phyloP scores from a whole-genome alignment of 2,888 invertebrate genomes.

The Andrena flavipes region DNA sequence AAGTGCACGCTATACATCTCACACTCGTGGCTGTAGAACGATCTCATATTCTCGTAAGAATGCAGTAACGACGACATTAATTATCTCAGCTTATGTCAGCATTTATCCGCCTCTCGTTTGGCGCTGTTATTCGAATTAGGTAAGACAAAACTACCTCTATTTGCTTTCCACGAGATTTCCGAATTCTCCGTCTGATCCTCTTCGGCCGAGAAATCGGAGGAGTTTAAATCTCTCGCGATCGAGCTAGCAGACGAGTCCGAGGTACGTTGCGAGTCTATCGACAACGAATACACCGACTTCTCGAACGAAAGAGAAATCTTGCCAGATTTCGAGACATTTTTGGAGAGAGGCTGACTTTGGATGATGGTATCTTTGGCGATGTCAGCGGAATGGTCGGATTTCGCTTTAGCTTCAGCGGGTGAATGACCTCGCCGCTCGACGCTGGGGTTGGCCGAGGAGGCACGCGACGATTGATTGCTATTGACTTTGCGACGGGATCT shows the following conservation, averaged over 20 bases:
- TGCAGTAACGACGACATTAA: conserved; percentile 14
- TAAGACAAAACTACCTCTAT: conserved; percentile 78
- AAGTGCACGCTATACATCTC: conserved; percentile 15
- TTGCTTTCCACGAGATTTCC: conserved; percentile 82
- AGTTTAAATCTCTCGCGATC: conserved; percentile 1
- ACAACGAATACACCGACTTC: not conserved
- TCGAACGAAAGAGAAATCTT: not conserved
- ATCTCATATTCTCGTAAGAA: conserved; percentile 12
- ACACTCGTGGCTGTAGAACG: not conserved
- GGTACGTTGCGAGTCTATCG: not conserved
- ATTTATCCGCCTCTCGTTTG: conserved; percentile 38
- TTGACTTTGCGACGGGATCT: conserved; percentile 43
- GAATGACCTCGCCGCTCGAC: conserved; percentile 25
- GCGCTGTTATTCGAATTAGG: conserved; percentile 33
- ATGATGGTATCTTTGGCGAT: not conserved
- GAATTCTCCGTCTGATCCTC: conserved; percentile 30
- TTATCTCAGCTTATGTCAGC: conserved; percentile 36
- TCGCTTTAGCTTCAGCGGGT: not conserved
- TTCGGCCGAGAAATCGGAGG: not conserved
- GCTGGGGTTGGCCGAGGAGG: conserved; percentile 4
- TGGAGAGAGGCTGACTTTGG: not conserved
- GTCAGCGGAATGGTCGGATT: not conserved
- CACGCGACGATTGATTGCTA: conserved; percentile 26
- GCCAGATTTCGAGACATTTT: not conserved
- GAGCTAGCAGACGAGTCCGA: conserved; percentile 1